A percentile compares a stretch with the other conserved stretches of the same genome.
Evolutionary conservation across 2,797 vertebrate genomes (phyloP).

Genomic region (Alectoris magna): DNA sequence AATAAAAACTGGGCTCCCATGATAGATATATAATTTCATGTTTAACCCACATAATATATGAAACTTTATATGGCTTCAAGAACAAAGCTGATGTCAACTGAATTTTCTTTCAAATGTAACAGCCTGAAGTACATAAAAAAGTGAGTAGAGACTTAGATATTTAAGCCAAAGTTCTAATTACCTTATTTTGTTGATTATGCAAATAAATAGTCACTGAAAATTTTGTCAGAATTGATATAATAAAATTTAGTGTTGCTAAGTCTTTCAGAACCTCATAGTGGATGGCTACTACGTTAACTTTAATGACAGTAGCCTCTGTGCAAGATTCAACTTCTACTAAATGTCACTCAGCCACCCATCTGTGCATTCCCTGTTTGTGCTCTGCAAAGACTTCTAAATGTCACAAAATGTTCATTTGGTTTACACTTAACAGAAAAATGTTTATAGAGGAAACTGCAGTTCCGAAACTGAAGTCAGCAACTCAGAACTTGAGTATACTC

Average conservation of each 20-base stretch:
- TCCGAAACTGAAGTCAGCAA: background rate
- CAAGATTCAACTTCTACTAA: background rate
- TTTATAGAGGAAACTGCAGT: background rate
- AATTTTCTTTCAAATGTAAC: conserved; percentile 17
- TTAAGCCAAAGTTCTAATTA: background rate
- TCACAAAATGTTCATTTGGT: background rate
- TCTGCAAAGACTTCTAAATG: background rate
- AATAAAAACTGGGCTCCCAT: background rate
- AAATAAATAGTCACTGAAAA: background rate
- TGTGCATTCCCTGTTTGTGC: background rate
- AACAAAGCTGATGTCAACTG: background rate
- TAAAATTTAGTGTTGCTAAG: background rate
- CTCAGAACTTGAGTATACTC: background rate
- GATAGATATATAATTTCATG: background rate
- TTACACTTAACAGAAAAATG: background rate
- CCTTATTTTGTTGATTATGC: background rate
- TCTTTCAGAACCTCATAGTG: background rate
- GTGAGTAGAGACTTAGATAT: background rate
- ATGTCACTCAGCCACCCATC: background rate
- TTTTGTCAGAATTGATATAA: background rate
- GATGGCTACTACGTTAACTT: background rate
- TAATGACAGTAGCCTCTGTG: background rate
- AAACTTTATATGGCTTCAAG: conserved; percentile 8
- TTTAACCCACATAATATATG: background rate
- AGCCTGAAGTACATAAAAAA: background rate